A percentile compares a stretch with the other conserved stretches of the same genome.
These are phyloP conservation scores for roundworm (Caenorhabditis elegans) DNA, from an alignment of 1,140 invertebrate species.

Conservation along the genomic window WBcel235 BX284606.5:3518001-3518500, in stretches of 20 bases:
- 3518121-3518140: too few species aligned
- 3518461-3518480: slow-evolving; percentile 19
- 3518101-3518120: too few species aligned
- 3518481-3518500: slow-evolving; percentile 21
- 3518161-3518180: too few species aligned
- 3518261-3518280: background rate
- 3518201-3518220: too few species aligned
- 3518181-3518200: too few species aligned
- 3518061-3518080: too few species aligned
- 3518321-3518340: background rate
- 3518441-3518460: background rate
- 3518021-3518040: too few species aligned
- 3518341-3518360: background rate
- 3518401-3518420: background rate
- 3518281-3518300: background rate
- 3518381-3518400: slow-evolving; percentile 13
- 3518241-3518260: background rate
- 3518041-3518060: too few species aligned
- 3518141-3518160: too few species aligned
- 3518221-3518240: background rate
- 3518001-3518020: too few species aligned
- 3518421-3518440: slow-evolving; percentile 14
- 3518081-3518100: too few species aligned
- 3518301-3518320: background rate
- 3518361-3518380: background rate